Base-by-base conservation (phyloP, 1,140 invertebrate genomes). In the Centruroides vittatus region DNA sequence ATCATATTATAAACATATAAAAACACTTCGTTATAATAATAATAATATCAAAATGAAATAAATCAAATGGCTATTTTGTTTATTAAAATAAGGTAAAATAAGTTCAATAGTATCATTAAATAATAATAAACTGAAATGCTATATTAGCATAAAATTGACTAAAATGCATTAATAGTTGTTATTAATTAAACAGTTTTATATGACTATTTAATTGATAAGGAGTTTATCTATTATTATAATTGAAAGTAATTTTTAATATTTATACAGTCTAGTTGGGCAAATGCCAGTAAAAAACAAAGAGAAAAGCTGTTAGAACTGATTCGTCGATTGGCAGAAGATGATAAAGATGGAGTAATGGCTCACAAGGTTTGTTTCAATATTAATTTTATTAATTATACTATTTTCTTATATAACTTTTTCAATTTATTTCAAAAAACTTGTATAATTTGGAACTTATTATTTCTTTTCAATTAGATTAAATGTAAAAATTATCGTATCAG, bases 281-380 rank as follows among this genome's bases (percentile, higher is more conserved):
- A 89, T 69, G 94, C 93, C 34, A 93, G 86, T 73, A 94, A 93
- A 74, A 92, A 96, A 73, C 93, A 97, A 77, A 80, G 93, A 66
- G 94, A 98, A 77, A 92, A 95, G 73, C 77, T 98, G 55, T 76
- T 98, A 60, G 94, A 98, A 77, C 78, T 98, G 61, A 98, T 98
- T 67, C 80, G 94, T 61, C 80, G 93, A 69, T 75, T 98, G 60
- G 93, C 94, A 13, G 94, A 98, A 76, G 94, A 96, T 76, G 94
- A 98, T 76, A 98, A 98, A 74, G 93, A 97, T 75, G 94, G 94
- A 61, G 89, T 97, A 12, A 98, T 98, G 93, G 93, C 94, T 55
- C 88, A 95, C 72, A 98, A 98, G 80, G 86, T 88, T 74, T 67
- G 62, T 57, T 11, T 13, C 35, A 63, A 12, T 23, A n/a, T 48